These are phyloP conservation scores for Diplodus puntazzo DNA, from an alignment of 2,797 vertebrate genomes.

Conservation along the genomic window DNA sequence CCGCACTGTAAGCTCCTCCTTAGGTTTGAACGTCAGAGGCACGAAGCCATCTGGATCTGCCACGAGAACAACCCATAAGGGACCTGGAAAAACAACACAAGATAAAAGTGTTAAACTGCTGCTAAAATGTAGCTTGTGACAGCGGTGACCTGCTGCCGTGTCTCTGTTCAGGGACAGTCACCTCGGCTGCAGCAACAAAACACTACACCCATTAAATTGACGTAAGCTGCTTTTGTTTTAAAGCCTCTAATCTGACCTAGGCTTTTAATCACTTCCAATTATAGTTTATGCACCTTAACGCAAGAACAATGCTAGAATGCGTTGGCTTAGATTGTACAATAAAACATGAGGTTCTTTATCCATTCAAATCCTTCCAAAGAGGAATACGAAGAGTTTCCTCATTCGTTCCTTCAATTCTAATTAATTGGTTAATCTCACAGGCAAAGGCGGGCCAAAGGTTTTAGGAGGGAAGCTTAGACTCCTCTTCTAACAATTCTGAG, in stretches of 20 bases:
- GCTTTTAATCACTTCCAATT: constrained; percentile 83
- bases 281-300: constrained; percentile 62
- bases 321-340: neutral
- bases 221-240: constrained; percentile 82
- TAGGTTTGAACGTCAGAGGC: constrained; percentile 88
- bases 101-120: neutral
- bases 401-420: constrained; percentile 9
- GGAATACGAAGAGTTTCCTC: constrained; percentile 23
- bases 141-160: neutral
- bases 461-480: neutral
- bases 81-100: constrained; percentile 81
- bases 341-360: neutral
- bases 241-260: constrained; percentile 79
- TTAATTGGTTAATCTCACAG: constrained; percentile 25
- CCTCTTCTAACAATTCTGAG: neutral
- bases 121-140: neutral
- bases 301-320: constrained; percentile 41
- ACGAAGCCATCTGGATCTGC: constrained; percentile 93
- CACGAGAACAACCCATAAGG: constrained; percentile 92
- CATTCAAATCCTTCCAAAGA: constrained; percentile 11
- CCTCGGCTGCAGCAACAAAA: constrained; percentile 44
- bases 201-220: constrained; percentile 36
- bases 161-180: neutral
- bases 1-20: constrained; percentile 89
- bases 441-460: constrained; percentile 1